Evolutionary conservation across 2,113 vertebrate species (phyloP).

Genomic region (Siniperca chuatsi): DNA sequence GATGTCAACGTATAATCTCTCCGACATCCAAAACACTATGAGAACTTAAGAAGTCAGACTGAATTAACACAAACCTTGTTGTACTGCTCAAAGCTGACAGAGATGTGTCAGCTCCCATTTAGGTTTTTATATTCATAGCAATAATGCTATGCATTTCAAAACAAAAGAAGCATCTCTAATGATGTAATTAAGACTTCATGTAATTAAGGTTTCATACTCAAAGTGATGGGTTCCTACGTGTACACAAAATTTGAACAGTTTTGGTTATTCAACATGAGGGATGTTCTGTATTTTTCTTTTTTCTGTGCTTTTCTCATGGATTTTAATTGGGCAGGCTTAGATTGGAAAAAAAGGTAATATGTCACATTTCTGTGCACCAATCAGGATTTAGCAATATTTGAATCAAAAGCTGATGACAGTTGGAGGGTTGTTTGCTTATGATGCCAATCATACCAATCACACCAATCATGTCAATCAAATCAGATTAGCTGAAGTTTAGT

Average conservation of each 20-base stretch:
- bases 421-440: not conserved
- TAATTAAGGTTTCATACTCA: too few relatives aligned
- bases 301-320: too few relatives aligned
- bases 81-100: not conserved
- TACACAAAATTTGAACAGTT: too few relatives aligned
- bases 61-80: slow-evolving; percentile 28
- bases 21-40: not conserved
- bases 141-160: not conserved
- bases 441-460: not conserved
- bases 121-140: not conserved
- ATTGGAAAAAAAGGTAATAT: not conserved
- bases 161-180: not conserved
- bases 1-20: slow-evolving; percentile 8
- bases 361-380: not conserved
- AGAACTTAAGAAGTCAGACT: slow-evolving; percentile 28
- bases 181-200: too few relatives aligned
- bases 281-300: too few relatives aligned
- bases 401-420: not conserved
- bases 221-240: too few relatives aligned
- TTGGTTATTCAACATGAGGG: too few relatives aligned
- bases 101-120: not conserved
- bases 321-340: not conserved
- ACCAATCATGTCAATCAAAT: not conserved
- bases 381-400: not conserved
- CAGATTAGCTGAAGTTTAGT: not conserved